Conservation (phyloP, 2,888 invertebrate species). For the Pandemis cinnamomeana region DNA sequence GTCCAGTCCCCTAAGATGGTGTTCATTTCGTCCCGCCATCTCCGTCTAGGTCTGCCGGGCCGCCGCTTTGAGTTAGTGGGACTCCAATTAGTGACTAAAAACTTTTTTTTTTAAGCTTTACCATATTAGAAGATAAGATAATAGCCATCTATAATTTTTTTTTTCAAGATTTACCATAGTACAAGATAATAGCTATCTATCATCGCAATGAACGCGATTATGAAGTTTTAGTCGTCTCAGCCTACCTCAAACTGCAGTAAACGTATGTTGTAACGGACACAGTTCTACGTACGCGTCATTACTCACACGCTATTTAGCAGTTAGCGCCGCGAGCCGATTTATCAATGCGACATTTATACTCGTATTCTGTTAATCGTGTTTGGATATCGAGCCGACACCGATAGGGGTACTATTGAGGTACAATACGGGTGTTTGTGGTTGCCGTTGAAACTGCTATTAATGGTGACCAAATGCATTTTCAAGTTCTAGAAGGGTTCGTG, state of each 20-base stretch:
- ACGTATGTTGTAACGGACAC: slow-evolving; percentile 27
- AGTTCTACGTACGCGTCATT: slow-evolving; percentile 57
- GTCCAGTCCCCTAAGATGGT: no score
- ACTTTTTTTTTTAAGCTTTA: no score
- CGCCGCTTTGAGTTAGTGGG: no score
- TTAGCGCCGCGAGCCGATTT: slow-evolving; percentile 75
- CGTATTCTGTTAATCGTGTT: slow-evolving; percentile 75
- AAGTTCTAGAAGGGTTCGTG: background rate
- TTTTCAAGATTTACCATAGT: no score
- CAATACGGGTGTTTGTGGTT: slow-evolving; percentile 33
- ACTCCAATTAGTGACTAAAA: no score
- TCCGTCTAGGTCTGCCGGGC: no score
- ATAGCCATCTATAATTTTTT: no score
- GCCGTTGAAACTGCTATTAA: slow-evolving; percentile 2
- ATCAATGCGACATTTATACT: slow-evolving; percentile 78
- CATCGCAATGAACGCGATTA: background rate
- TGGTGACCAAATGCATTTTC: background rate
- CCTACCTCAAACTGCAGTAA: slow-evolving; percentile 14
- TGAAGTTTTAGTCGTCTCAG: background rate
- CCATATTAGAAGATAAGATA: no score
- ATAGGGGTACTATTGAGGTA: slow-evolving; percentile 42
- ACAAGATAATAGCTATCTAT: background rate
- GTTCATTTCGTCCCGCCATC: no score
- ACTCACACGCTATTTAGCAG: slow-evolving; percentile 83
- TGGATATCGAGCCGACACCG: slow-evolving; percentile 52